A percentile compares a stretch with the other conserved stretches of the same genome.
phyloP scores from a whole-genome alignment of 1,140 invertebrate species.

The Heliothis subflexa region DNA sequence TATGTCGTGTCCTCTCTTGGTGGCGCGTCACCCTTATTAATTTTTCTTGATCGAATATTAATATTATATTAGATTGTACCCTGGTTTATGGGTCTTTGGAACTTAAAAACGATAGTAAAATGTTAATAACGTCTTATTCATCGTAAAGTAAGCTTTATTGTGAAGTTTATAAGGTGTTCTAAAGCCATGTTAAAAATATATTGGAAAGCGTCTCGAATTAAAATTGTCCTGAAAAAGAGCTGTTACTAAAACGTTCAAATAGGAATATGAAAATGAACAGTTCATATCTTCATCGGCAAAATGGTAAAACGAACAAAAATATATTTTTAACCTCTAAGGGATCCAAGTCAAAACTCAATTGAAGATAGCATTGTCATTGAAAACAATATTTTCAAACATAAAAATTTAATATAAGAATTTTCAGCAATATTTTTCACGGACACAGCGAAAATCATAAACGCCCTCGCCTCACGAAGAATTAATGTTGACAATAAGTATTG shows the following conservation, averaged over 20 bases:
- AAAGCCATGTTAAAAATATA: too few relatives aligned
- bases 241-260: too few relatives aligned
- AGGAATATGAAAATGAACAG: too few relatives aligned
- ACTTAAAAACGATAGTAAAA: neutral
- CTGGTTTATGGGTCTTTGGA: conserved; percentile 13
- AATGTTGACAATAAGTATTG: conserved; percentile 38
- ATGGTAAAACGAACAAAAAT: too few relatives aligned
- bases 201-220: too few relatives aligned
- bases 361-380: neutral
- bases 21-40: conserved; percentile 52
- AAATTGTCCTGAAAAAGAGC: too few relatives aligned
- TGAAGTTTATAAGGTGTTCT: too few relatives aligned
- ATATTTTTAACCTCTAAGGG: too few relatives aligned
- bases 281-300: too few relatives aligned
- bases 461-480: neutral
- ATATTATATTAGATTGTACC: conserved; percentile 42
- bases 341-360: neutral
- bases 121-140: too few relatives aligned
- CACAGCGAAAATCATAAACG: conserved; percentile 5
- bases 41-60: conserved; percentile 52
- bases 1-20: conserved; percentile 55
- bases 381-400: neutral
- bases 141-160: too few relatives aligned
- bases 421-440: neutral
- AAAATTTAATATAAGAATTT: neutral